Base-by-base conservation (phyloP, 1,140 invertebrate genomes). In the Eufriesea mexicana region DNA sequence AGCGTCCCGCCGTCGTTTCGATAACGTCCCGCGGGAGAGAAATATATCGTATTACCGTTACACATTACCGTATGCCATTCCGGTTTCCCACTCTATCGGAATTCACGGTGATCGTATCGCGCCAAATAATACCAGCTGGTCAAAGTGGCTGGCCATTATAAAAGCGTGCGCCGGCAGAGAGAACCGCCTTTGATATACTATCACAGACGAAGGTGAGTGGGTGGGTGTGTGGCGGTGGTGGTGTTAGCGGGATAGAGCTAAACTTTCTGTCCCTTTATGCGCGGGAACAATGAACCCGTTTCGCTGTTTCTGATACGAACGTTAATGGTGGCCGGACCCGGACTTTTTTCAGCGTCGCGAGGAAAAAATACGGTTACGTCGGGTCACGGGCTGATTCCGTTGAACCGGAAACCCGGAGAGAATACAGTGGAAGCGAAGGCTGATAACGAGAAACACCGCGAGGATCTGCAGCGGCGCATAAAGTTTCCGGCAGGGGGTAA, bases 11-110 rank as follows among this genome's bases (percentile, higher is more conserved):
- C 64, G 20, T 45, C 47, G 67, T 67, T 62, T 64, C 78, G 78
- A 80, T 80, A 80, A 73, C 68, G 78, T 72, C 78, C 68, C 78
- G 23, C 35, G 68, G n/a, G 78, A 79, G 78, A 80, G 68, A 80
- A 80, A 80, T 80, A 80, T 80, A 80, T 80, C 67, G 67, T 45
- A 72, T 71, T 71, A 72, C 28, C 70, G 68, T 80, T 71, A 64
- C 51, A 73, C 66, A 70, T 70, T 79, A 79, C 66, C 77, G 55
- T 51, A 51, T 51, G 67, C 67, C 77, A 59, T 79, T 79, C 25
- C 35, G 55, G 67, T 55, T 62, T 62, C 25, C 68, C 68, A 23
- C 55, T 57, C 47, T 80, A 64, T 61, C 59, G 70, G 61, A 80
- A 80, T 80, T 64, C 70, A 80, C 45, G 18, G 18, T 14, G 79